Evolutionary conservation across 2,113 vertebrate genomes (phyloP).

Genomic region (Haliaeetus leucogaster): DNA sequence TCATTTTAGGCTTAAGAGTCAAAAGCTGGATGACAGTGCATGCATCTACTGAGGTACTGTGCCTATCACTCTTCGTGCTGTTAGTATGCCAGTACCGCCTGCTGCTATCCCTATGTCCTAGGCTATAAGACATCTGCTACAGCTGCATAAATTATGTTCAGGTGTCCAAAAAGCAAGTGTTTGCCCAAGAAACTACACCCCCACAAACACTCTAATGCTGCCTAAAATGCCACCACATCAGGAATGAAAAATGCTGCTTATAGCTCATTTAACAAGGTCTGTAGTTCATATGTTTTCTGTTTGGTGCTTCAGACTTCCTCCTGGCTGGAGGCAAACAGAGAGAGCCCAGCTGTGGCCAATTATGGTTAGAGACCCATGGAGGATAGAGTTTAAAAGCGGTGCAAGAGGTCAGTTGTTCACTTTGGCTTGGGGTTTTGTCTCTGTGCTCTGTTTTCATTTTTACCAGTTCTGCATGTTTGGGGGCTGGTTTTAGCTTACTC

Average conservation of each 20-base stretch:
- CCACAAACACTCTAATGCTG: neutral
- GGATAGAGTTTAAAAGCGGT: neutral
- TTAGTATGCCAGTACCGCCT: neutral
- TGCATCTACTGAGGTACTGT: accelerated
- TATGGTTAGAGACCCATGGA: neutral
- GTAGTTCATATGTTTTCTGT: slow-evolving; percentile 34
- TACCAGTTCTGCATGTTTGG: neutral
- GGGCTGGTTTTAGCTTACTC: neutral
- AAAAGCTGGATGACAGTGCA: neutral
- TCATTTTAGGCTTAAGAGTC: neutral
- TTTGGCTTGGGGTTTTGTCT: neutral
- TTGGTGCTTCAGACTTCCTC: neutral
- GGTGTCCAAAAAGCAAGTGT: neutral
- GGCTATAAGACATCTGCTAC: neutral
- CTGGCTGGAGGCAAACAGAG: neutral
- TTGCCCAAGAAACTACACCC: neutral
- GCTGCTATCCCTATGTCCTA: neutral
- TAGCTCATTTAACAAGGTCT: neutral
- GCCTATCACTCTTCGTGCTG: neutral
- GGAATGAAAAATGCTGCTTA: neutral
- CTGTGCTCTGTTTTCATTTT: neutral
- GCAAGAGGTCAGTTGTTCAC: neutral
- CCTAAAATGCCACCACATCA: neutral
- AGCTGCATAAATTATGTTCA: neutral
- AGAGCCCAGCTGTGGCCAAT: slow-evolving; percentile 36